These are phyloP conservation scores for Nothocercus julius DNA, from an alignment of 2,113 vertebrate species.

Conservation along the genomic window DNA sequence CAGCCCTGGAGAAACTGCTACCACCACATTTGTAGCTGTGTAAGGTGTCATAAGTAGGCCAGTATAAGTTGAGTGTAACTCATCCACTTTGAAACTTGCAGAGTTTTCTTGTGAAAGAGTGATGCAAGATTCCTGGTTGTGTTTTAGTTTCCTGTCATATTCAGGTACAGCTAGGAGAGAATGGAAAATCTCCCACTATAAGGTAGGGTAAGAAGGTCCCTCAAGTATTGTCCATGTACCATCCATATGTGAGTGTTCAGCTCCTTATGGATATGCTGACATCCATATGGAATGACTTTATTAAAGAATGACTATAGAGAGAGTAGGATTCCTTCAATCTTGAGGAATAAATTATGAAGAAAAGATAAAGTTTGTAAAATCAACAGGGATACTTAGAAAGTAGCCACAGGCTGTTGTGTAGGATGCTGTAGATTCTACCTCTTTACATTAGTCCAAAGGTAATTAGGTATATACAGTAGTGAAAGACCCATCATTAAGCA, in stretches of 20 bases:
- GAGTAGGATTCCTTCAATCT: background rate
- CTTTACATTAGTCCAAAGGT: rapidly evolving
- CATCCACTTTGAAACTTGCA: background rate
- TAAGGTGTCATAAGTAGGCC: background rate
- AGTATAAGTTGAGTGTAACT: background rate
- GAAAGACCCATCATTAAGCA: background rate
- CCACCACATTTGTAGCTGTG: background rate
- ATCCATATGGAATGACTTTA: background rate
- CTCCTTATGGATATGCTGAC: background rate
- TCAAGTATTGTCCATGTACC: background rate
- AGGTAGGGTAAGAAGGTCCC: background rate
- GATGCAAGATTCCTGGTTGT: background rate
- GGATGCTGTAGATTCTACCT: background rate
- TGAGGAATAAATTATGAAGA: background rate
- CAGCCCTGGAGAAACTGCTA: background rate
- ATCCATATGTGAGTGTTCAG: background rate
- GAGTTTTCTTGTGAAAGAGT: background rate
- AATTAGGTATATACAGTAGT: background rate
- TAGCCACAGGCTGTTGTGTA: background rate
- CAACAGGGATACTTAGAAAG: background rate
- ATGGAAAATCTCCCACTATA: background rate
- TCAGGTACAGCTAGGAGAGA: background rate
- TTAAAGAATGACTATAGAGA: background rate
- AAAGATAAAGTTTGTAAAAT: background rate
- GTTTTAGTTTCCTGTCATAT: background rate